Conservation (phyloP, 1,140 invertebrate genomes). For the Nixonia krombeini region DNA sequence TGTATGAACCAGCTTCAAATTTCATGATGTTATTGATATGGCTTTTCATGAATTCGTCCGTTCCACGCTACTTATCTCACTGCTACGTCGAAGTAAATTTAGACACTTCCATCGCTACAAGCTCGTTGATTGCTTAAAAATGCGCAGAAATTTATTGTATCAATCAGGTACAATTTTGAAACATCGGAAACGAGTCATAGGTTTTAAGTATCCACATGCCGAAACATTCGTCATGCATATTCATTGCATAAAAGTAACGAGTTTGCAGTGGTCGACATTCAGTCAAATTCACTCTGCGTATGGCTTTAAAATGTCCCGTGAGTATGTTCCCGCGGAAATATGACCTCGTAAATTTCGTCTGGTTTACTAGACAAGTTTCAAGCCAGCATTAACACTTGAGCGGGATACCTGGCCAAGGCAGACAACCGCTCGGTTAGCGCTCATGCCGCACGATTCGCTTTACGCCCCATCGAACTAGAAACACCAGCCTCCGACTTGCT, state of each 20-base stretch:
- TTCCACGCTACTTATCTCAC: not conserved
- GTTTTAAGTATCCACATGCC: no score
- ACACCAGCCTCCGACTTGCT: not conserved
- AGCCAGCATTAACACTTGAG: slow-evolving; percentile 49
- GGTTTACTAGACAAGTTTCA: slow-evolving; percentile 47
- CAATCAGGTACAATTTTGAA: no score
- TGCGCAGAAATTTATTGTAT: no score
- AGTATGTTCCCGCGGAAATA: slow-evolving; percentile 24
- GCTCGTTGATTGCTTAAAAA: no score
- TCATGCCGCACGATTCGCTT: slow-evolving; percentile 3
- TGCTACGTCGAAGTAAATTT: no score
- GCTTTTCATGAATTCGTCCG: not conserved
- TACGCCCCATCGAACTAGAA: not conserved
- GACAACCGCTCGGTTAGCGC: slow-evolving; percentile 1
- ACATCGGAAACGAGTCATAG: no score
- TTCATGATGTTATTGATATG: no score
- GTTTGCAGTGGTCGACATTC: slow-evolving; percentile 10
- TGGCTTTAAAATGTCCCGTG: slow-evolving; percentile 31
- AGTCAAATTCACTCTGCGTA: slow-evolving; percentile 10
- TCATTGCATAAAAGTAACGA: slow-evolving; percentile 40
- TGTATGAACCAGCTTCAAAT: no score
- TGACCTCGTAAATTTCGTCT: slow-evolving; percentile 47
- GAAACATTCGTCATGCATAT: slow-evolving; percentile 34
- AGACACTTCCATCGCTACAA: no score
- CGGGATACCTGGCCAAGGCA: slow-evolving; percentile 15